Evolutionary conservation across 2,888 invertebrate genomes (phyloP), one percentile per base, ranked within the genome.

Genomic region (Sericinus montela): DNA sequence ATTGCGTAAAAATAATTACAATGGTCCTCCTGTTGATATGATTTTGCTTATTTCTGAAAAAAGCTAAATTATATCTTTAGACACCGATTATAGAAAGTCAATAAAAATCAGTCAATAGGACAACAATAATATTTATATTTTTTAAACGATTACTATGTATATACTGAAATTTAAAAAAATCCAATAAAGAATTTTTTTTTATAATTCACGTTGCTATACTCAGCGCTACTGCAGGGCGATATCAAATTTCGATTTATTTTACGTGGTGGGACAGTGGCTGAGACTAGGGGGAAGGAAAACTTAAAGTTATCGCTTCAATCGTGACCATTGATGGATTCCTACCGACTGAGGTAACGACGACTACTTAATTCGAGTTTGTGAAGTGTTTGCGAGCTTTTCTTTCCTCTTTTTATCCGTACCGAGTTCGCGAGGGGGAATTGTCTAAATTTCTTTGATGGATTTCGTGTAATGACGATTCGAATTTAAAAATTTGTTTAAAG

Each of bases 311-410:
- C 30, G 34, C 16, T 39, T 13, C 28, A 50, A 55, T 53, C 52
- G 49, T 45, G 43, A 55, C 70, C 75, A 62, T 74, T 81, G 81
- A 84, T 82, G 80, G 78, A 81, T 84, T 76, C 75, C 61, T 67
- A 75, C 71, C 77, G 81, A 80, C 64, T 11, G 35, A 35, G 16
- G 63, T 11, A 77, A 77, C 80, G 81, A 79, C 79, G 78, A 74
- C 80, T 74, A 77, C 84, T 84, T 82, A 83, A 83, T 83, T 80
- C 76, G 73, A 78, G 75, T 80, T 82, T 71, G 69, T 69, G 67
- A 69, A 70, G 72, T 80, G 83, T 81, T 82, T 81, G 67, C 60
- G 57, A 63, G 65, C 63, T 69, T 75, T 73, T 67, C 67, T 55
- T 59, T 53, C 44, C 48, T 48, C 48, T 49, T 56, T 59, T 54